Conservation (phyloP, 2,113 vertebrate species). For the Actenoides lindsayi region DNA sequence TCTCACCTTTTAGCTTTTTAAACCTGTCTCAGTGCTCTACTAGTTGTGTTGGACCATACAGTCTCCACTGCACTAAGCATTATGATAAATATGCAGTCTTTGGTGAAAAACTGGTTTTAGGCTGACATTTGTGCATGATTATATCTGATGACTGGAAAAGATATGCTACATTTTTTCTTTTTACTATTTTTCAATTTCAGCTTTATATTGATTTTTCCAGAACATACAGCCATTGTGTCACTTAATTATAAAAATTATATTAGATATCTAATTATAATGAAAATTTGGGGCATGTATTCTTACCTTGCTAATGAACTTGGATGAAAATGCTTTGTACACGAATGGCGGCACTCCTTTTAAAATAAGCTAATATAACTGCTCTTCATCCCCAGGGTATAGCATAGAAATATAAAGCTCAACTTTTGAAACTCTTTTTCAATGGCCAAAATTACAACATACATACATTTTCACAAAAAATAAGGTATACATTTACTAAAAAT, state of each 20-base stretch:
- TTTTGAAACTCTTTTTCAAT: constrained; percentile 22
- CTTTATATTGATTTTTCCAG: background rate
- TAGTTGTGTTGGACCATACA: constrained; percentile 39
- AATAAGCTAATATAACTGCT: background rate
- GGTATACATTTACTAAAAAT: background rate
- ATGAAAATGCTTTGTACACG: constrained; percentile 7
- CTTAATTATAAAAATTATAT: constrained; percentile 29
- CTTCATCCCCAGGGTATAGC: background rate
- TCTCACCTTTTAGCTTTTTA: constrained; percentile 35
- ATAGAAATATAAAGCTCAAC: constrained; percentile 3
- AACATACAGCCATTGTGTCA: background rate
- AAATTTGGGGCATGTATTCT: constrained; percentile 29
- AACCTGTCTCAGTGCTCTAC: constrained; percentile 17
- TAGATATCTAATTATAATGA: constrained; percentile 3
- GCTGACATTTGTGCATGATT: background rate
- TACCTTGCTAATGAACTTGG: constrained; percentile 41
- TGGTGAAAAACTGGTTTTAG: constrained; percentile 31
- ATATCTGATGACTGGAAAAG: constrained; percentile 1
- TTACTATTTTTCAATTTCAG: background rate
- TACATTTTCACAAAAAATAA: background rate
- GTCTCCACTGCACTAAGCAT: constrained; percentile 17
- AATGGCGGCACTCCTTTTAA: constrained; percentile 29
- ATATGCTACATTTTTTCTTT: background rate
- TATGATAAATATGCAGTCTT: background rate
- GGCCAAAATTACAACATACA: background rate